Evolutionary conservation across 2,888 invertebrate species (phyloP), one percentile per base, ranked within the genome.

Genomic region (Tuberolachnus salignus): DNA sequence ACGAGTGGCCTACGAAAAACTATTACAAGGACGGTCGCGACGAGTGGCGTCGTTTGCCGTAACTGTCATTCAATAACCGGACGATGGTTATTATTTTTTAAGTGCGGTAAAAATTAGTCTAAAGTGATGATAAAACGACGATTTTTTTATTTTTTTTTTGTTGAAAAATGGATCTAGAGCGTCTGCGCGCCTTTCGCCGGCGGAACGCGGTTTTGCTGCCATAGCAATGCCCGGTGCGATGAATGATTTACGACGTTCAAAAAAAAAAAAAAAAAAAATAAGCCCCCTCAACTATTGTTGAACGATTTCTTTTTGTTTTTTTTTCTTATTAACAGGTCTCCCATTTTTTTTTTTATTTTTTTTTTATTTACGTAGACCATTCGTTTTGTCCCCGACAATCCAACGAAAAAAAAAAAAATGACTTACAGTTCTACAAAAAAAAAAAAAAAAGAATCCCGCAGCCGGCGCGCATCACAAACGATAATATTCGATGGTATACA

Each of bases 381-480:
- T 69, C 53, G 55, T 70, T 57, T 66, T 49, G 23, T 66, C 34
- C 3, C 3, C 34, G 6, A 34, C 34, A 34, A 6, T 66, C 49
- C 23, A 11, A 57, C 10, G 63, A 44, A 21, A 49, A 51, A 67
- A 26, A 51, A n/a, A 69, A 70, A 70, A 70, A 44, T 57, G 16
- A 70, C 44, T 55, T 55, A 14, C 14, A 69, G 53, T 69, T 53
- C 69, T 64, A 9, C n/a, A 61, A n/a, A 44, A 57, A 57, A 42
- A 42, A 44, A 44, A 61, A n/a, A 44, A 57, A 57, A 42, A 42
- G 55, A 44, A 10, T 8, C 6, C 44, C 21, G 13, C 11, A 42
- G 55, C 55, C 21, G 23, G 44, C 23, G 16, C 23, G 46, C 26
- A n/a, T 49, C 11, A 16, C n/a, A n/a, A n/a, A n/a, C n/a, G n/a